A percentile compares a stretch with the other conserved stretches of the same genome.
These are phyloP conservation scores for Drosophila percnosoma DNA, from an alignment of 2,888 invertebrate species.

Conservation along the genomic window DNA sequence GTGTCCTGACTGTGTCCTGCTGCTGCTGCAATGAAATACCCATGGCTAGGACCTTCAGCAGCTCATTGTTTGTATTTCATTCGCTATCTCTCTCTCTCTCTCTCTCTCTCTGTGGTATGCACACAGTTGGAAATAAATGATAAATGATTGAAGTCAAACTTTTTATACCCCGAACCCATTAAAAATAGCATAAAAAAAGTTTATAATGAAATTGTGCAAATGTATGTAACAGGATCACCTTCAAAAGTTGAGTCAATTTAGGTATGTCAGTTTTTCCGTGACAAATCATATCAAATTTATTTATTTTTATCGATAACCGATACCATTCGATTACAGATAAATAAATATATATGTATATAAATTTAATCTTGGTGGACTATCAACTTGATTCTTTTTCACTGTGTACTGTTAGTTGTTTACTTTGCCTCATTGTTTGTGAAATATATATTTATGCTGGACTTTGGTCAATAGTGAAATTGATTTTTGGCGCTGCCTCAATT, in stretches of 20 bases:
- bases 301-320: neutral
- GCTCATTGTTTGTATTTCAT: constrained; percentile 69
- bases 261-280: neutral
- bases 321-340: neutral
- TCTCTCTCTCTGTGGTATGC: neutral
- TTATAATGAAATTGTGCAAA: neutral
- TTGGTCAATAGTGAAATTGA: constrained; percentile 78
- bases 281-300: neutral
- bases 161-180: neutral
- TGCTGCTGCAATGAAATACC: constrained; percentile 11
- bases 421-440: constrained; percentile 48
- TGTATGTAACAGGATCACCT: neutral
- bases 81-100: neutral
- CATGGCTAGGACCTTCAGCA: constrained; percentile 22
- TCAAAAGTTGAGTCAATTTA: neutral
- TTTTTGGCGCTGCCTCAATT: constrained; percentile 49
- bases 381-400: neutral
- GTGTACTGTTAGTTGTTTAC: constrained; percentile 15
- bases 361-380: neutral
- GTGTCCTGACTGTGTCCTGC: constrained; percentile 9
- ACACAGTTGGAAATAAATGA: constrained; percentile 1
- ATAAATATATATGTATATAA: neutral
- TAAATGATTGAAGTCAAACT: neutral
- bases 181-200: neutral
- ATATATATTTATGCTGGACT: constrained; percentile 66